A percentile compares a stretch with the other conserved stretches of the same genome.
Evolutionary conservation across 2,113 vertebrate species (phyloP).

Genomic region (Electrona antarctica): DNA sequence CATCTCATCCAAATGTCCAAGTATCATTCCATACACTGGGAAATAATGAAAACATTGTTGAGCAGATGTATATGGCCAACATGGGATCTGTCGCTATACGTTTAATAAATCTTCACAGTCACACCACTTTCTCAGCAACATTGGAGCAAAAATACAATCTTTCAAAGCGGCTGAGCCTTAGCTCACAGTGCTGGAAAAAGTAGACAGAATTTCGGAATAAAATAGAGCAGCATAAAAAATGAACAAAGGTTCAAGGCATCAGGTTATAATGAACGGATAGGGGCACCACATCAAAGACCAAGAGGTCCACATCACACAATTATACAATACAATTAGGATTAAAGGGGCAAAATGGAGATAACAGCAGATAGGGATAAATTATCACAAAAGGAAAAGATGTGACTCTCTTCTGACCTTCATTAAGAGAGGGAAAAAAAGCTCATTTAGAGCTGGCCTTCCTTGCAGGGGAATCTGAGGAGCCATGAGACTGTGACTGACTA

Average conservation of each 20-base stretch:
- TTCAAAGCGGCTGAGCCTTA: conserved; percentile 42
- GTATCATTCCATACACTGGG: conserved; percentile 22
- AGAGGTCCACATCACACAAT: conserved; percentile 78
- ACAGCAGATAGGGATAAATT: conserved; percentile 83
- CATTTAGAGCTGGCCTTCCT: conserved; percentile 62
- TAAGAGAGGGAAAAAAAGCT: conserved; percentile 74
- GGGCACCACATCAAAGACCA: conserved; percentile 79
- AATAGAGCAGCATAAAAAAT: conserved; percentile 66
- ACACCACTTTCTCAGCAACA: conserved; percentile 29
- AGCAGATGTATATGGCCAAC: conserved; percentile 16
- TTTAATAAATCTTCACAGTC: conserved; percentile 43
- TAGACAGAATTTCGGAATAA: conserved; percentile 60
- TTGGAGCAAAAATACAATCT: conserved; percentile 43
- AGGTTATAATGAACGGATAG: conserved; percentile 78
- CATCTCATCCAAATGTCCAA: conserved; percentile 1
- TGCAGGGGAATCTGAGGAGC: conserved; percentile 62
- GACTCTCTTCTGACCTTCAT: conserved; percentile 85
- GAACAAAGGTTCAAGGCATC: conserved; percentile 77
- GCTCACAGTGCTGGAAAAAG: conserved; percentile 32
- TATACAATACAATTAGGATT: conserved; percentile 88
- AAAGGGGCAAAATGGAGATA: conserved; percentile 81
- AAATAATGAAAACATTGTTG: conserved; percentile 37
- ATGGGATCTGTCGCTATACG: neutral
- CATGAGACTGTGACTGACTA: conserved; percentile 60
- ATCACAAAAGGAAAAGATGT: conserved; percentile 80